These are phyloP conservation scores for Tinamus guttatus DNA, from an alignment of 2,113 vertebrate genomes.

Conservation along the genomic window DNA sequence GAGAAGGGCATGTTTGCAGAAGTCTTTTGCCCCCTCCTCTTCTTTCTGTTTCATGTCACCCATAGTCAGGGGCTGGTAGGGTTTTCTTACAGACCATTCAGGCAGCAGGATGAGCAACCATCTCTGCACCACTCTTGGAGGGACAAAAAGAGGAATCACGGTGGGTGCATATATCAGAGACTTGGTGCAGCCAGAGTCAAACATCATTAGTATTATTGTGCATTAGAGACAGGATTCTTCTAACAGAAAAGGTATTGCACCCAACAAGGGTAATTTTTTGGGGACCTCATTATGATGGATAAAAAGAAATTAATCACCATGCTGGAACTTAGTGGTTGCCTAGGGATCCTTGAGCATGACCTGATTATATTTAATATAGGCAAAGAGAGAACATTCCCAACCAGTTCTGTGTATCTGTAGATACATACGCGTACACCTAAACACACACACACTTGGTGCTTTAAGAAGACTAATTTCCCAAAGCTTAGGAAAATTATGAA, in stretches of 20 bases:
- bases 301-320: conserved; percentile 49
- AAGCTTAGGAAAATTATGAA: conserved; percentile 23
- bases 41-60: background rate
- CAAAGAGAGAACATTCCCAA: conserved; percentile 15
- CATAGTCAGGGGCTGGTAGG: no score
- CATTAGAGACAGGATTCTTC: conserved; percentile 11
- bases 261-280: conserved; percentile 28
- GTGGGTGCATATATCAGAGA: accelerated
- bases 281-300: conserved; percentile 34
- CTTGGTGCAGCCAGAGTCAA: background rate
- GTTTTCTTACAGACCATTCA: background rate
- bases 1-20: background rate
- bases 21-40: background rate
- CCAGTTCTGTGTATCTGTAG: background rate
- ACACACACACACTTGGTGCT: background rate
- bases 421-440: background rate
- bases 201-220: background rate
- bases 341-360: conserved; percentile 47
- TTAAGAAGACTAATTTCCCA: conserved; percentile 34
- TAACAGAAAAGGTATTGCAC: conserved; percentile 40
- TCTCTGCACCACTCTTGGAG: accelerated
- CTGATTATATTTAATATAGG: conserved; percentile 38
- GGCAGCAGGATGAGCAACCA: background rate
- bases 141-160: background rate
- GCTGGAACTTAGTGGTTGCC: conserved; percentile 53